Evolutionary conservation across 2,113 vertebrate genomes (phyloP).

Genomic region (Lipotes vexillifer): DNA sequence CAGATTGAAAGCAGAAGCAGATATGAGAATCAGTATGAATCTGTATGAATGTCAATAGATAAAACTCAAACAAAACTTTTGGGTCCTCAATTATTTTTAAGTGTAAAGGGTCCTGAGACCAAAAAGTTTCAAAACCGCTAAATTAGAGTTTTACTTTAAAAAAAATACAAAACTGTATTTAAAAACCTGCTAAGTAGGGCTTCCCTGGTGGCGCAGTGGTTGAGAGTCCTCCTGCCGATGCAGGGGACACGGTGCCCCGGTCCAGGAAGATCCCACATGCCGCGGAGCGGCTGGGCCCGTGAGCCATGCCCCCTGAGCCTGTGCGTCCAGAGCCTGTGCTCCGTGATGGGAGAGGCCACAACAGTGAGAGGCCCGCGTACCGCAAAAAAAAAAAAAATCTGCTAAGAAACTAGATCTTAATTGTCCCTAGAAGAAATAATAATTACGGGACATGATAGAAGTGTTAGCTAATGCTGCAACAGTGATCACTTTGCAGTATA

Average conservation of each 20-base stretch:
- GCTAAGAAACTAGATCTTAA: neutral
- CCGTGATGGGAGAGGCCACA: too few relatives aligned
- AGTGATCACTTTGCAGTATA: neutral
- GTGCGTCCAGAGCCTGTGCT: too few relatives aligned
- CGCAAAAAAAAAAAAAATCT: neutral
- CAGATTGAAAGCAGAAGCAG: neutral
- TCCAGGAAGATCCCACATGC: too few relatives aligned
- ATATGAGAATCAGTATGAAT: neutral
- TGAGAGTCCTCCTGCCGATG: too few relatives aligned
- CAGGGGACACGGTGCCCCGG: too few relatives aligned
- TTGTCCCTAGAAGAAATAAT: neutral
- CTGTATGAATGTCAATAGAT: neutral
- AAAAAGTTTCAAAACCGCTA: neutral
- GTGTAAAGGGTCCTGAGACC: neutral
- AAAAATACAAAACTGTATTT: neutral
- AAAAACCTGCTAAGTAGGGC: neutral
- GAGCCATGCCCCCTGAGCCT: too few relatives aligned
- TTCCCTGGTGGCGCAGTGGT: too few relatives aligned
- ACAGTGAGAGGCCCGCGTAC: too few relatives aligned
- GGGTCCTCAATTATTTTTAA: neutral
- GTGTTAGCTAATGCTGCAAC: neutral
- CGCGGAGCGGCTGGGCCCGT: too few relatives aligned
- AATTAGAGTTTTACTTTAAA: constrained; percentile 15
- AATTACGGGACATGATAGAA: neutral
- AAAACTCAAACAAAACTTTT: neutral